Evolutionary conservation across 2,797 vertebrate species (phyloP), one percentile per base, ranked within the genome.

Genomic region (Acanthopagrus latus): DNA sequence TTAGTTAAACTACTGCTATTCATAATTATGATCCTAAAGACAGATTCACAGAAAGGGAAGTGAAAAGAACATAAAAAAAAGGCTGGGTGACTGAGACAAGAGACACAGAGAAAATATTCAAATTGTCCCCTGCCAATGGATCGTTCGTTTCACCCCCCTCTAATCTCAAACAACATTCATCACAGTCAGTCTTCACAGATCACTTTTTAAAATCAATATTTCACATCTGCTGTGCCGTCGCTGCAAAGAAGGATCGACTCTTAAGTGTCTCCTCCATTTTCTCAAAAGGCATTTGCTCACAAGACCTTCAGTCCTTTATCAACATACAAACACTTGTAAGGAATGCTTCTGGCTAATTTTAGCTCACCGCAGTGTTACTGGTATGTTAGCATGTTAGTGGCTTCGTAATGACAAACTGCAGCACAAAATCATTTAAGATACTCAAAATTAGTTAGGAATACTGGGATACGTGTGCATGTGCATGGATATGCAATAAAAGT

Each of bases 1-100:
- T 54, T 60, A 38, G 18, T 51, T 65, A 83, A 81, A 77, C 50
- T 48, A 41, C 38, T 25, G 52, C 51, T 73, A 64, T 58, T 84
- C 46, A 70, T 62, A 81, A 80, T 67, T 62, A 72, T 20, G 29
- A 75, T 63, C 62, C 18, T 46, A 14, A 74, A 64, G 57, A 67
- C 54, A 74, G 72, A 76, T 62, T 76, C 25, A 17, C 38, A 71
- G 16, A 71, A 65, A 11, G 29, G 72, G 48, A 77, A 85, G 59
- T 59, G 48, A 84, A 74, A 84, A 21, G 9, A 23, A 18, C 1
- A 0, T 51, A 3, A 13, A 12, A 57, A 54, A 50, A 82, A 20
- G 16, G 14, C 57, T 3, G 3, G 0, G 0, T 48, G 62, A 76
- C 33, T 13, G 7, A 57, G 12, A 20, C 46, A 50, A 33, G 67